These are phyloP conservation scores for Trichomalopsis sarcophagae DNA, from an alignment of 1,140 invertebrate genomes.

Conservation along the genomic window DNA sequence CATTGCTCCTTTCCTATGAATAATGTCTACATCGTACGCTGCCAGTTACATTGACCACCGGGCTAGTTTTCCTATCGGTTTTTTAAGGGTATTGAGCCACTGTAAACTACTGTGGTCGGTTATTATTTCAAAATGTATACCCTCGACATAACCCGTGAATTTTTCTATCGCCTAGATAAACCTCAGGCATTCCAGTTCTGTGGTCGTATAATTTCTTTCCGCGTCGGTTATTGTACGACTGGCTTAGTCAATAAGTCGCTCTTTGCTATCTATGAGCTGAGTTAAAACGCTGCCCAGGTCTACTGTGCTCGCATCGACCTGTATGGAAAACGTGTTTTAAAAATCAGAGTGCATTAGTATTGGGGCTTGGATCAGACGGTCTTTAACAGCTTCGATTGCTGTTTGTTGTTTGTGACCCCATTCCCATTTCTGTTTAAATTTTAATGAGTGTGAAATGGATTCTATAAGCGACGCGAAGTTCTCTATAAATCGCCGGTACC, in stretches of 20 bases:
- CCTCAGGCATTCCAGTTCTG: background rate
- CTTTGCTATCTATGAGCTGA: slow-evolving; percentile 55
- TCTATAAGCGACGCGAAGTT: slow-evolving; percentile 68
- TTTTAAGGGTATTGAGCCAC: too few relatives aligned
- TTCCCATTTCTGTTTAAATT: slow-evolving; percentile 53
- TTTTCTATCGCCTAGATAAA: background rate
- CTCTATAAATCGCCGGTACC: slow-evolving; percentile 69
- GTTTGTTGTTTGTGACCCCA: slow-evolving; percentile 59
- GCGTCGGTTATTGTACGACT: too few relatives aligned
- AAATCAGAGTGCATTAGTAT: slow-evolving; percentile 53
- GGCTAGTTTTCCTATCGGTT: too few relatives aligned
- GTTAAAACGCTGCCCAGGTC: slow-evolving; percentile 64
- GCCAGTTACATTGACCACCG: too few relatives aligned
- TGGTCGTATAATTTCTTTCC: background rate
- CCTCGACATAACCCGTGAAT: background rate
- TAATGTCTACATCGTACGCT: too few relatives aligned
- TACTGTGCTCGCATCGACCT: slow-evolving; percentile 56
- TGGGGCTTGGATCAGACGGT: slow-evolving; percentile 35
- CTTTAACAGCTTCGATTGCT: slow-evolving; percentile 53
- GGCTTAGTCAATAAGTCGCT: slow-evolving; percentile 62
- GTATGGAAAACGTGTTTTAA: slow-evolving; percentile 40
- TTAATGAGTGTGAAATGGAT: slow-evolving; percentile 58
- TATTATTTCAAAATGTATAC: slow-evolving; percentile 53
- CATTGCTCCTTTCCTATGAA: too few relatives aligned
- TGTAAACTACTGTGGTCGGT: too few relatives aligned